phyloP scores from a whole-genome alignment of 23 tunicate species.

The Phallusia fumigata region DNA sequence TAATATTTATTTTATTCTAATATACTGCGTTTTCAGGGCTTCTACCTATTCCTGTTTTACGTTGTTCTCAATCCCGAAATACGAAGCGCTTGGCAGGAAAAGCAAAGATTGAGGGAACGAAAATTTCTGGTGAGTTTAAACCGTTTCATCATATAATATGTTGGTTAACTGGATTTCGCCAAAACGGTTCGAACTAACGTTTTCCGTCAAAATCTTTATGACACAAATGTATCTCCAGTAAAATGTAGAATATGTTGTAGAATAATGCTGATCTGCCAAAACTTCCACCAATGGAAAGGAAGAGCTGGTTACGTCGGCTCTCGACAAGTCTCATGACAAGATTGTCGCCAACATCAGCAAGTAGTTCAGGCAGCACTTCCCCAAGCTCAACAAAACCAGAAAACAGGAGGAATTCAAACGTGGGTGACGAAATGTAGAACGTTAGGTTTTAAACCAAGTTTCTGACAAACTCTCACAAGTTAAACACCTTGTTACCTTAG shows the following conservation, averaged over 20 bases:
- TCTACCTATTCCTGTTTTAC: slow-evolving; percentile 7
- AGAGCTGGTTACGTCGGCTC: not conserved
- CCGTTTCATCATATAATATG: no score
- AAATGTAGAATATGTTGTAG: no score
- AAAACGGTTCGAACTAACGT: no score
- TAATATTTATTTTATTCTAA: no score
- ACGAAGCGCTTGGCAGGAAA: slow-evolving; percentile 1
- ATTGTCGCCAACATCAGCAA: not conserved
- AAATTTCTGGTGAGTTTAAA: slow-evolving; percentile 6
- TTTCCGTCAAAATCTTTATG: no score
- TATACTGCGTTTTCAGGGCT: not conserved
- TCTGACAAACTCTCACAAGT: no score
- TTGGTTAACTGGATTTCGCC: no score
- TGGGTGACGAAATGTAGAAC: no score
- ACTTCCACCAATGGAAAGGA: not conserved
- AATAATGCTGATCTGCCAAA: not conserved
- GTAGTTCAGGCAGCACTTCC: not conserved
- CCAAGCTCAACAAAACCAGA: not conserved
- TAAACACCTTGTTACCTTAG: no score
- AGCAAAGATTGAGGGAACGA: slow-evolving; percentile 3
- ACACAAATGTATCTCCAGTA: no score
- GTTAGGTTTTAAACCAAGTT: no score
- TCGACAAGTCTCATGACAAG: not conserved
- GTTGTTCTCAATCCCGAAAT: slow-evolving; percentile 11
- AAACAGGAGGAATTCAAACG: no score